Conservation (phyloP, 1,140 invertebrate genomes). For the Aphaenogaster rudis region DNA sequence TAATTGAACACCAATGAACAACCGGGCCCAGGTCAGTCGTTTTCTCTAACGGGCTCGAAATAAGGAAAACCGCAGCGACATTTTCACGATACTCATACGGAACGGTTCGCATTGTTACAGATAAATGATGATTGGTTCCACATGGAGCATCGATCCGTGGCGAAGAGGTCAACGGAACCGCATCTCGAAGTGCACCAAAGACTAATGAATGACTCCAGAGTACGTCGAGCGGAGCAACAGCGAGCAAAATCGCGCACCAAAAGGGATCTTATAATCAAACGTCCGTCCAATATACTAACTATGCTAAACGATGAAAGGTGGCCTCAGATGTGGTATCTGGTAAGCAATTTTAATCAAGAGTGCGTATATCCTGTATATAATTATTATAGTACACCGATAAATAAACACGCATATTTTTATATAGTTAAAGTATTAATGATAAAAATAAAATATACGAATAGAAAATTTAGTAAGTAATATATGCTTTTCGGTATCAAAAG, state of each 20-base stretch:
- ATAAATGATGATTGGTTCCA: slow-evolving; percentile 94
- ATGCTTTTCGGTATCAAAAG: neutral
- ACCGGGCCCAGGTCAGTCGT: neutral
- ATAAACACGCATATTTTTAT: neutral
- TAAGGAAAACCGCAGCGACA: slow-evolving; percentile 25
- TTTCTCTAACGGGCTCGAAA: slow-evolving; percentile 5
- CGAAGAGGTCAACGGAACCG: slow-evolving; percentile 91
- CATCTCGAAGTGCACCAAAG: slow-evolving; percentile 90
- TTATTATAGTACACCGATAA: neutral
- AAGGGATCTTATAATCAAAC: slow-evolving; percentile 89
- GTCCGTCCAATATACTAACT: slow-evolving; percentile 81
- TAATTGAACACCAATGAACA: slow-evolving; percentile 32
- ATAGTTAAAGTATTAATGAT: neutral
- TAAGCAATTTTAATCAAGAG: slow-evolving; percentile 87
- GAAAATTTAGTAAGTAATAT: neutral
- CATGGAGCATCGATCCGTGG: slow-evolving; percentile 91
- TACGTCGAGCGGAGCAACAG: slow-evolving; percentile 92
- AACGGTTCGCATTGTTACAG: slow-evolving; percentile 87
- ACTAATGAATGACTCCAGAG: slow-evolving; percentile 90
- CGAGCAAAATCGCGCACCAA: slow-evolving; percentile 90
- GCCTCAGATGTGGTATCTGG: slow-evolving; percentile 97
- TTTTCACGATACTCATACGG: slow-evolving; percentile 40
- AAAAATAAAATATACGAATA: slow-evolving; percentile 1
- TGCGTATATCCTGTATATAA: neutral
- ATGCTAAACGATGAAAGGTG: slow-evolving; percentile 94